Conservation (phyloP, 2,113 vertebrate species). For the Stegastes partitus region DNA sequence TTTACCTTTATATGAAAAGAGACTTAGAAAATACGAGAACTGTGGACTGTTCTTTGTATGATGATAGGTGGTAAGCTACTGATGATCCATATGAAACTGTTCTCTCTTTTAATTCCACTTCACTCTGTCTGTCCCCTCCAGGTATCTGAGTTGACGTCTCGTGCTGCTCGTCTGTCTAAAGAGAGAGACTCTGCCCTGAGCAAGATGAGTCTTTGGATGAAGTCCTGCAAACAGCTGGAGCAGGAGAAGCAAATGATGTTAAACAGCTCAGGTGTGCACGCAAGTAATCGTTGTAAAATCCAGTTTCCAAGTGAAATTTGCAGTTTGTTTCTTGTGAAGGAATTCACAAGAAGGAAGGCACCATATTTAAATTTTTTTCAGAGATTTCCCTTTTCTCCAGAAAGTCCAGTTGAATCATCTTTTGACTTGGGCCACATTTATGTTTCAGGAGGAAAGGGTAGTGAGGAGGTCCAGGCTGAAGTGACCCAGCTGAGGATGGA, state of each 20-base stretch:
- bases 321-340: too few relatives aligned
- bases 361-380: too few relatives aligned
- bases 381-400: background rate
- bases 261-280: slow-evolving; percentile 67
- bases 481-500: slow-evolving; percentile 83
- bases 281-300: background rate
- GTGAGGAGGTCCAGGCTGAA: slow-evolving; percentile 59
- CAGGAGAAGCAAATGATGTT: slow-evolving; percentile 86
- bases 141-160: slow-evolving; percentile 77
- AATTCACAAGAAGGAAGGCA: too few relatives aligned
- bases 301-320: background rate
- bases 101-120: slow-evolving; percentile 1
- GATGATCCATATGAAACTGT: too few relatives aligned
- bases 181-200: slow-evolving; percentile 83
- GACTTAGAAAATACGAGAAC: too few relatives aligned
- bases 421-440: background rate
- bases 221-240: slow-evolving; percentile 89
- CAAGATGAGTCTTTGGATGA: slow-evolving; percentile 88
- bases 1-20: background rate
- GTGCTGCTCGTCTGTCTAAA: slow-evolving; percentile 80
- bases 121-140: slow-evolving; percentile 36
- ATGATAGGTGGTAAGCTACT: background rate
- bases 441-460: slow-evolving; percentile 41
- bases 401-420: background rate
- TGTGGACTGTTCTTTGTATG: background rate